Evolutionary conservation across 2,113 vertebrate species (phyloP).

Genomic region (Todiramphus chloris): DNA sequence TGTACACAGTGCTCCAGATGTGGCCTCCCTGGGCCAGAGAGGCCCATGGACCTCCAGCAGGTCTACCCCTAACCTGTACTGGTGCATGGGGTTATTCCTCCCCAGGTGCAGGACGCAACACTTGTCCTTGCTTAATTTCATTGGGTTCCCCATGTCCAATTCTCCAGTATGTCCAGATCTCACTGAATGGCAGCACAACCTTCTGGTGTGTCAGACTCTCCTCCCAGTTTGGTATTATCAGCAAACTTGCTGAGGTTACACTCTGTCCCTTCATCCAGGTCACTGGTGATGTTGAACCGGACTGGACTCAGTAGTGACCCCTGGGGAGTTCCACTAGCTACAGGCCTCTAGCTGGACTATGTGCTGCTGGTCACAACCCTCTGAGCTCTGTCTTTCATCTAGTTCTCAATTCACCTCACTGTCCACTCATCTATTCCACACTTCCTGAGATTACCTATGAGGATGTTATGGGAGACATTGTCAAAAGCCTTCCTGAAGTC

Average conservation of each 20-base stretch:
- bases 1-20: neutral
- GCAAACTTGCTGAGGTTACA: neutral
- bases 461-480: neutral
- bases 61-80: neutral
- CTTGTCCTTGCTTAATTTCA: neutral
- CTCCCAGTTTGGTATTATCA: neutral
- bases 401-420: neutral
- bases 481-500: neutral
- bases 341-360: neutral
- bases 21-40: neutral
- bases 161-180: neutral
- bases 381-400: neutral
- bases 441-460: neutral
- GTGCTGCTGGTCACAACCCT: neutral
- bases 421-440: neutral
- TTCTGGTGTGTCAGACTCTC: neutral
- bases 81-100: neutral
- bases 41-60: neutral
- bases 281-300: neutral
- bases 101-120: neutral
- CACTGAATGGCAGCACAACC: neutral
- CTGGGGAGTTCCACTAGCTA: neutral
- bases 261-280: neutral
- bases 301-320: neutral
- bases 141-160: too few relatives aligned